Evolutionary conservation across 2,888 invertebrate species (phyloP), one percentile per base, ranked within the genome.

Genomic region (Tachina lurida): DNA sequence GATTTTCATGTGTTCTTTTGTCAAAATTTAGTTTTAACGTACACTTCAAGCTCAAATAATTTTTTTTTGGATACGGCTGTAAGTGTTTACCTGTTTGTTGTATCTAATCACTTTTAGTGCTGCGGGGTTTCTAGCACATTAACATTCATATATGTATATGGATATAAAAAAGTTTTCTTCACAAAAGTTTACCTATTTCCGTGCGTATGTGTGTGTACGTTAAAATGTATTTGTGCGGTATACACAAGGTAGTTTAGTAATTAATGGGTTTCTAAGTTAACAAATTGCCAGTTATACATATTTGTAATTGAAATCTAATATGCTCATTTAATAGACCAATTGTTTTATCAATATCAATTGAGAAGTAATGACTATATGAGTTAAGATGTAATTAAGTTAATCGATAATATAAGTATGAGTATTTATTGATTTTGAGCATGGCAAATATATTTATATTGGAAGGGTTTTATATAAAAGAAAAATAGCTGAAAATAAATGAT

Each of bases 261-360:
- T 77, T 47, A 67, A 77, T 77, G 47, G 19, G 8, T 58, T 10
- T 49, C 58, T 68, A 13, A 19, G 19, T 22, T 45, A 77, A 68
- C 68, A 77, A 77, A 68, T 77, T 54, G 15, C 47, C 39, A 58
- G 47, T 67, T 67, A 67, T 39, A 67, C 22, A 17, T 43, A 22
- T 43, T 54, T 19, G 31, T 62, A 62, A 70, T 78, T 78, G 70
- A 78, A 70, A 62, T 70, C 62, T 31, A 45, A 63, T 54, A 71
- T 78, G 52, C 54, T 62, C 13, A 45, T 45, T 62, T 31, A 52
- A 70, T 17, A 43, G 22, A 63, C 7, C 43, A 68, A 62, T 43
- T 78, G 62, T 62, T 54, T 78, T 62, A 70, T 54, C 13, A 45
- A 52, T 63, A 47, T 8, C 54, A 56, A 56, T 77, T 68, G 19